These are phyloP conservation scores for Antedon mediterranea DNA, from an alignment of 53 echinoderm and acorn worm genomes.

Conservation along the genomic window DNA sequence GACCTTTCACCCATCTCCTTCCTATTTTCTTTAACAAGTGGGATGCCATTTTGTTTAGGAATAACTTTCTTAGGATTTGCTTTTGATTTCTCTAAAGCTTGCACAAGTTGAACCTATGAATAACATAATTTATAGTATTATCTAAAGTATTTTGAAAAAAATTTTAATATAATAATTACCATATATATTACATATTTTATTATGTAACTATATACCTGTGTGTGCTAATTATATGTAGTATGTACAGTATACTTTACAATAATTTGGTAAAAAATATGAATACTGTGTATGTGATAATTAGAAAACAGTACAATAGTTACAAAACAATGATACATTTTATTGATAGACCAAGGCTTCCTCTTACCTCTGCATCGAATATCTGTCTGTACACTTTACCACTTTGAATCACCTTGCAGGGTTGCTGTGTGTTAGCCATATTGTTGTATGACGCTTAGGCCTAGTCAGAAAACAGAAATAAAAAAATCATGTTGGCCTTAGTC, in stretches of 20 bases:
- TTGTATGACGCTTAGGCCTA: too few species aligned
- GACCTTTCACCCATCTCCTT: slow-evolving; percentile 79
- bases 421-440: slow-evolving; percentile 69
- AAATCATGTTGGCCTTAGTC: too few species aligned
- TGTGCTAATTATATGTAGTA: not conserved
- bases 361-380: slow-evolving; percentile 90
- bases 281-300: too few species aligned
- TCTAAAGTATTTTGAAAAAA: too few species aligned
- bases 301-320: too few species aligned
- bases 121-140: too few species aligned
- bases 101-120: slow-evolving; percentile 69
- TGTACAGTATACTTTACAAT: too few species aligned
- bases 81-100: slow-evolving; percentile 56
- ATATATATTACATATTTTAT: not conserved
- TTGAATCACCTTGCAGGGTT: slow-evolving; percentile 50
- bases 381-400: slow-evolving; percentile 84
- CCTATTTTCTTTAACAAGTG: slow-evolving; percentile 76
- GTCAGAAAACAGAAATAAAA: too few species aligned
- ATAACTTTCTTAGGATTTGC: slow-evolving; percentile 22
- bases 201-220: not conserved
- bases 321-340: too few species aligned
- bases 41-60: slow-evolving; percentile 40
- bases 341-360: not conserved
- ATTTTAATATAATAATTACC: too few species aligned
- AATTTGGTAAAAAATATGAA: too few species aligned